Conservation (phyloP, 2,888 invertebrate genomes). For the Cremastobaeus sp. region DNA sequence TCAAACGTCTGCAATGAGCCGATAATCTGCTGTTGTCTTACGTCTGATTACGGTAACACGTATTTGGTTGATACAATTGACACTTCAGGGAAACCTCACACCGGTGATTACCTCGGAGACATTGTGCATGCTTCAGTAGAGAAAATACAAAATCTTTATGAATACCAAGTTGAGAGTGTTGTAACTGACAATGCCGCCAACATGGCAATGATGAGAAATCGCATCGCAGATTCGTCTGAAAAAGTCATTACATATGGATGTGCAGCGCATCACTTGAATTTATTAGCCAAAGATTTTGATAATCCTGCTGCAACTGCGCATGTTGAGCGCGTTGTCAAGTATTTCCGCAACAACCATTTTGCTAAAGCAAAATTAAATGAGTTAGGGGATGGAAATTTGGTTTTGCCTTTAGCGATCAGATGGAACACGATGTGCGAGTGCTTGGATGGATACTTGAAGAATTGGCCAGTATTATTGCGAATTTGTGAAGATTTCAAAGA, state of each 20-base stretch:
- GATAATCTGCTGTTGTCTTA: slow-evolving; percentile 20
- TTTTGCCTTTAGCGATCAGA: slow-evolving; percentile 6
- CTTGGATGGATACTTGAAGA: no score
- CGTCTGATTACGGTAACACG: slow-evolving; percentile 9
- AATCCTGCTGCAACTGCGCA: slow-evolving; percentile 17
- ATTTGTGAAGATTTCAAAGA: slow-evolving; percentile 12
- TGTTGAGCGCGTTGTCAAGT: slow-evolving; percentile 11
- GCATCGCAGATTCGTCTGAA: slow-evolving; percentile 1
- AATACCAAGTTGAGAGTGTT: slow-evolving; percentile 9
- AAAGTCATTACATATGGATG: slow-evolving; percentile 19
- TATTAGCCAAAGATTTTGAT: slow-evolving; percentile 25
- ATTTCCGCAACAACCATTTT: no score
- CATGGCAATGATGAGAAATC: slow-evolving; percentile 8
- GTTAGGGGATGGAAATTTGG: slow-evolving; percentile 1
- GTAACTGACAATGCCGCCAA: slow-evolving; percentile 25
- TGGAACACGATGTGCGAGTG: no score
- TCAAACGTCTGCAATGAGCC: slow-evolving; percentile 32
- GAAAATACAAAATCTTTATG: slow-evolving; percentile 13
- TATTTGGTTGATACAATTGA: slow-evolving; percentile 32
- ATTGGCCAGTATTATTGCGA: no score
- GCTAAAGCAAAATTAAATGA: slow-evolving; percentile 16
- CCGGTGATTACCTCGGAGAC: slow-evolving; percentile 18
- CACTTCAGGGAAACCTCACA: slow-evolving; percentile 22
- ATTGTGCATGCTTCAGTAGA: slow-evolving; percentile 4
- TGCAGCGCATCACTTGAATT: slow-evolving; percentile 24